Conservation (phyloP, 1,140 invertebrate species). For the Ceratina japonica region DNA sequence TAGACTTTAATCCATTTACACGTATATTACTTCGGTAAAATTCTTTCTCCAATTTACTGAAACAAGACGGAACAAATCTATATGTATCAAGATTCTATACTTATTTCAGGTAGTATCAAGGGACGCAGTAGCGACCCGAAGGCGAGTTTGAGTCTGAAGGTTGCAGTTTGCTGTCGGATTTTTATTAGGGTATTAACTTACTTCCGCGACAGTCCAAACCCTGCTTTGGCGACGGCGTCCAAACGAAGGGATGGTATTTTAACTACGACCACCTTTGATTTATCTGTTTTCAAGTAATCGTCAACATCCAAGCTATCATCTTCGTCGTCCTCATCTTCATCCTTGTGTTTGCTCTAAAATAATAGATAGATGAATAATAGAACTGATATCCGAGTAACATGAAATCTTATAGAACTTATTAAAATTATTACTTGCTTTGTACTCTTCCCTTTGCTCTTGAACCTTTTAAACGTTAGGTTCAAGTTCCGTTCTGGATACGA, state of each 20-base stretch:
- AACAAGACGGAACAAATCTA: conserved; percentile 13
- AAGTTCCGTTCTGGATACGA: neutral
- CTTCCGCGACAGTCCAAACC: conserved; percentile 84
- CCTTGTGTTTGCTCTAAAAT: neutral
- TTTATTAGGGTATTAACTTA: conserved; percentile 61
- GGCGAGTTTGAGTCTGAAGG: no score
- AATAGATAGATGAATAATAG: neutral
- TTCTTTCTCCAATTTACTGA: conserved; percentile 83
- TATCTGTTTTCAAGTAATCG: conserved; percentile 1
- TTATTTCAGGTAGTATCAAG: neutral
- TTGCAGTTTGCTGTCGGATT: no score
- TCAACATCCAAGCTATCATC: neutral
- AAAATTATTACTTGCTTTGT: conserved; percentile 1
- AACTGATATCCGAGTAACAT: neutral
- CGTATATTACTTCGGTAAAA: conserved; percentile 85
- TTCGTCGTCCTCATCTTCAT: neutral
- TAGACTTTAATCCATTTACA: conserved; percentile 84
- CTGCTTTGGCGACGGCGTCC: conserved; percentile 84
- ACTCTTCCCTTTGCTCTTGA: neutral
- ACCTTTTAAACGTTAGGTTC: conserved; percentile 21
- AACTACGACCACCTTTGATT: conserved; percentile 80
- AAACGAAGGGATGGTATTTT: conserved; percentile 82
- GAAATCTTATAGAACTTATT: neutral
- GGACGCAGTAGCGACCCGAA: no score
- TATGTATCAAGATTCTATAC: neutral